Evolutionary conservation across 2,888 invertebrate species (phyloP), one percentile per base, ranked within the genome.

Genomic region (Ochropleura leucogaster): DNA sequence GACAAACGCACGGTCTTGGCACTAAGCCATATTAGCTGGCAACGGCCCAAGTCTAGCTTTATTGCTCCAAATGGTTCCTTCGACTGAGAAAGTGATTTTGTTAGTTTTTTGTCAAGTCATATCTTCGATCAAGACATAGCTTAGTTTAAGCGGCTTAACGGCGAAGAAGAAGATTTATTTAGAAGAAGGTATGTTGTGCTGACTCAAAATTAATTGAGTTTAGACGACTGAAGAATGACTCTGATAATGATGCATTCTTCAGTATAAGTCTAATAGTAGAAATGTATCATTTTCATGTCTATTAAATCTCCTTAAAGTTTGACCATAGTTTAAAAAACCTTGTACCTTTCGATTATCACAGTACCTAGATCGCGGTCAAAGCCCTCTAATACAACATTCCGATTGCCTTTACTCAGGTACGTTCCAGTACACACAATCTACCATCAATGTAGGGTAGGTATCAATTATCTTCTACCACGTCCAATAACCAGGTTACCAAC

Each of bases 21-120:
- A 66, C 40, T 66, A 46, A 42, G 79, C 79, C 69, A 76, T 69
- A 62, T 69, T 69, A 47, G 69, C 42, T 76, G 77, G 79, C 65
- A 51, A 46, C 30, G 12, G 1, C 49, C 77, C 82, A 69, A 76
- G 46, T 63, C 60, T 76, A 65, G 68, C 9, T 68, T 74, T 62
- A 55, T 66, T 67, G 46, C 80, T 80, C 6, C 40, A n/a, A 62
- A 73, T 18, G 77, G 80, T 63, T 18, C 18, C 10, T 46, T 46
- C 14, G 18, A 40, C 55, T 72, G 18, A 40, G 49, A 51, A 57
- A 57, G 14, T 49, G 62, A 57, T 20, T 51, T 40, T 57, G 0
- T 42, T 44, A 42, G 30, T 44, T 30, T 55, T 53, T 12, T 0
- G 62, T 49, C 9, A 47, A 53, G 5, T 20, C 3, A 40, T n/a